These are phyloP conservation scores for Mallotus villosus DNA, from an alignment of 2,797 vertebrate species.

Conservation along the genomic window DNA sequence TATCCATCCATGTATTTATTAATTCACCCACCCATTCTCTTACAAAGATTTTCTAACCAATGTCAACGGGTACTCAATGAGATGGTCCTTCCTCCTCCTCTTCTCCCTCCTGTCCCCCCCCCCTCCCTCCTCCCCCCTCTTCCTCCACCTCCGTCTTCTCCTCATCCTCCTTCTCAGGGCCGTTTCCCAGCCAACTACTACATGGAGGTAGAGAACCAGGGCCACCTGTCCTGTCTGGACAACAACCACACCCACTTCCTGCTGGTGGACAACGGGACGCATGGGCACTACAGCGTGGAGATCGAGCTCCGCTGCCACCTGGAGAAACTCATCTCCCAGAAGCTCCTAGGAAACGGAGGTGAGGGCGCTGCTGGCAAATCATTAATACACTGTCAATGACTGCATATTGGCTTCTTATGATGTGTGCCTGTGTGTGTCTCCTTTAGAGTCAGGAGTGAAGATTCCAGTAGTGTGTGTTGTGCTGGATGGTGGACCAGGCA, in stretches of 20 bases:
- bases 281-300: constrained; percentile 83
- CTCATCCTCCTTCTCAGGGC: constrained; percentile 70
- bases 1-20: neutral
- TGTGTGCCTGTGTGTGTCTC: constrained; percentile 18
- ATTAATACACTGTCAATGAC: neutral
- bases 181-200: constrained; percentile 84
- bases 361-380: neutral
- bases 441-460: constrained; percentile 79
- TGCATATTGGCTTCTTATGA: neutral
- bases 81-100: too few species aligned
- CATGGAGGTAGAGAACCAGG: constrained; percentile 83
- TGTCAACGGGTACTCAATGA: too few species aligned
- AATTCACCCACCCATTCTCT: neutral
- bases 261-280: constrained; percentile 91
- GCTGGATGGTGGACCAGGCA: constrained; percentile 88
- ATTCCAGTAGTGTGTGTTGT: constrained; percentile 93
- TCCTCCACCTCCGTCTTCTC: neutral
- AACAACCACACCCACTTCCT: constrained; percentile 96
- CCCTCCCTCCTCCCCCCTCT: neutral
- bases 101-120: neutral
- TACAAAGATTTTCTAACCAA: neutral
- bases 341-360: constrained; percentile 78
- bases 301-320: constrained; percentile 79
- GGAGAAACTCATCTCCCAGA: constrained; percentile 88
- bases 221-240: constrained; percentile 85